Evolutionary conservation across 2,888 invertebrate species (phyloP).

Genomic region (Deilephila porcellus): DNA sequence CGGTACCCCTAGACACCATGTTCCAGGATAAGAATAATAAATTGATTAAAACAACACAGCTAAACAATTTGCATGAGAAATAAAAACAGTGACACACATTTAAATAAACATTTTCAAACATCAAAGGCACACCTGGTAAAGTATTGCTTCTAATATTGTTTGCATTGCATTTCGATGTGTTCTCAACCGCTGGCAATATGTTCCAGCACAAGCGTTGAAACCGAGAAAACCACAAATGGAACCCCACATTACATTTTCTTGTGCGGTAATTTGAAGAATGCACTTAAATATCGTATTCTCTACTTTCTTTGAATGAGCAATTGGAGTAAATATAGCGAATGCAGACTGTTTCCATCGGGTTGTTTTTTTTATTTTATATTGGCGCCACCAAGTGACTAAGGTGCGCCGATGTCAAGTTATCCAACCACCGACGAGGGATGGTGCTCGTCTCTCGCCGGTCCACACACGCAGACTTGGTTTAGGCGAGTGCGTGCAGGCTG

Average conservation of each 20-base stretch:
- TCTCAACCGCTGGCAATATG: constrained; percentile 1
- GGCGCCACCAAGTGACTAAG: no score
- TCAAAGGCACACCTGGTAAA: not conserved
- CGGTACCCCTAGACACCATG: no score
- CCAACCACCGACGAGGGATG: no score
- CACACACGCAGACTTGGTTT: no score
- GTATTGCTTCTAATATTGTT: not conserved
- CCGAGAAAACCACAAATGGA: not conserved
- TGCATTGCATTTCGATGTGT: not conserved
- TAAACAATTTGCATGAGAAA: no score
- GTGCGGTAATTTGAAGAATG: not conserved
- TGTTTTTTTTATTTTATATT: no score
- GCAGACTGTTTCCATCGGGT: no score
- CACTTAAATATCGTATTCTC: not conserved
- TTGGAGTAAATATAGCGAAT: not conserved
- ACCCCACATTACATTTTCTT: not conserved
- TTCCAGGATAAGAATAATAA: no score
- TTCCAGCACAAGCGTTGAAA: not conserved
- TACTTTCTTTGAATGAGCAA: not conserved
- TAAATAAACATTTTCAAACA: constrained; percentile 2
- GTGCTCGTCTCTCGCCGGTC: no score
- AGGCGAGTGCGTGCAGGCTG: no score
- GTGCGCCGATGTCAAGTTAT: no score
- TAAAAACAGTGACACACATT: not conserved
- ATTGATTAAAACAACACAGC: no score